Evolutionary conservation across 2,797 vertebrate species (phyloP).

Genomic region (Nannoperca australis): DNA sequence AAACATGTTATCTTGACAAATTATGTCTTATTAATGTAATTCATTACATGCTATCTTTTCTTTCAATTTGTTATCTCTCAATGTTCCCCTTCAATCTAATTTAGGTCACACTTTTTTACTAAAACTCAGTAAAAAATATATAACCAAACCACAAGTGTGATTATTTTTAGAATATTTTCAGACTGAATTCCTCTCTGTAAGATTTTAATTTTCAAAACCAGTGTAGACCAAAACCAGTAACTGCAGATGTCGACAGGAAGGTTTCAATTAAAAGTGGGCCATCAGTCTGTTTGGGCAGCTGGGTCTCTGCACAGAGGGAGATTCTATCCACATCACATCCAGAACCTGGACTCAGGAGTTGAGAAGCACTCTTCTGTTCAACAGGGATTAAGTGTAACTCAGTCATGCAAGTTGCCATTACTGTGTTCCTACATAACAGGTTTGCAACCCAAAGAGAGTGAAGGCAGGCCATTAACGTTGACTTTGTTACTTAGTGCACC

Average conservation of each 20-base stretch:
- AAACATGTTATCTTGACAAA: background rate
- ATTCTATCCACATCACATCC: slow-evolving; percentile 43
- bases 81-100: background rate
- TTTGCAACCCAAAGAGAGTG: slow-evolving; percentile 48
- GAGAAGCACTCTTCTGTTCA: slow-evolving; percentile 60
- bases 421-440: slow-evolving; percentile 58
- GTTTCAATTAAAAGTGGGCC: slow-evolving; percentile 32
- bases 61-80: background rate
- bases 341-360: slow-evolving; percentile 32
- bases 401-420: slow-evolving; percentile 65
- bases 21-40: background rate
- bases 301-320: slow-evolving; percentile 34
- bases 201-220: slow-evolving; percentile 30
- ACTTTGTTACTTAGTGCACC: slow-evolving; percentile 70
- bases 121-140: background rate
- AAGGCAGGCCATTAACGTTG: slow-evolving; percentile 59
- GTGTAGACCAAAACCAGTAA: slow-evolving; percentile 40
- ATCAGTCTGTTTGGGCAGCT: slow-evolving; percentile 15
- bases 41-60: background rate
- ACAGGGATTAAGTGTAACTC: slow-evolving; percentile 68
- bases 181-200: background rate
- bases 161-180: background rate
- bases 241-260: slow-evolving; percentile 31
- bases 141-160: background rate
- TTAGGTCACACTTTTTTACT: background rate